Percentiles rank a stretch among this genome's conserved stretches.
These are phyloP conservation scores for Rhopalosiphum padi DNA, from an alignment of 1,140 invertebrate species.

Conservation along the genomic window DNA sequence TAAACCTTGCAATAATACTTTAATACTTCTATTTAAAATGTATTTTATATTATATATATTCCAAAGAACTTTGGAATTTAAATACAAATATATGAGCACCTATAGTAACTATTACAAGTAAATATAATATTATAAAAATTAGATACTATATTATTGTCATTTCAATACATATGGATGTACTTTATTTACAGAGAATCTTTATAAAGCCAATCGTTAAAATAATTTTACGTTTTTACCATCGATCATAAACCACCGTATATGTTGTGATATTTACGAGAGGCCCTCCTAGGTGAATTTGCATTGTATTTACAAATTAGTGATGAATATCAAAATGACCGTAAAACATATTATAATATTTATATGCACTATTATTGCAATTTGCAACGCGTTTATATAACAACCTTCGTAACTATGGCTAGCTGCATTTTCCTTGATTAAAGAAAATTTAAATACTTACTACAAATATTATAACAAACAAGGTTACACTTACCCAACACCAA, in stretches of 20 bases:
- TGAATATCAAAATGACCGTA: neutral
- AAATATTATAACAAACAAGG: neutral
- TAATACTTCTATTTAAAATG: neutral
- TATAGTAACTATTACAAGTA: neutral
- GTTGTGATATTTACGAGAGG: neutral
- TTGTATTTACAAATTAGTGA: slow-evolving; percentile 17
- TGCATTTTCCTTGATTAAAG: neutral
- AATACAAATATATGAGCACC: neutral
- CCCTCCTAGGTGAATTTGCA: neutral
- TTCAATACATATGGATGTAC: neutral
- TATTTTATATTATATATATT: neutral
- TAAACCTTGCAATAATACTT: neutral
- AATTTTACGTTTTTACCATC: neutral
- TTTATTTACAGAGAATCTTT: neutral
- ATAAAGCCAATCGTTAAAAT: neutral
- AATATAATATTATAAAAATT: neutral
- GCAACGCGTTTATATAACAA: neutral
- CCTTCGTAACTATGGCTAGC: neutral
- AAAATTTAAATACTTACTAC: neutral
- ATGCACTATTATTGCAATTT: neutral
- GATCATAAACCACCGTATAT: neutral
- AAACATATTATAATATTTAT: neutral
- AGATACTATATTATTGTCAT: neutral
- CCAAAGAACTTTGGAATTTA: neutral
- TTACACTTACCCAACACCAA: slow-evolving; percentile 28